phyloP scores from a whole-genome alignment of 1,140 invertebrate genomes.

The Orussus abietinus region DNA sequence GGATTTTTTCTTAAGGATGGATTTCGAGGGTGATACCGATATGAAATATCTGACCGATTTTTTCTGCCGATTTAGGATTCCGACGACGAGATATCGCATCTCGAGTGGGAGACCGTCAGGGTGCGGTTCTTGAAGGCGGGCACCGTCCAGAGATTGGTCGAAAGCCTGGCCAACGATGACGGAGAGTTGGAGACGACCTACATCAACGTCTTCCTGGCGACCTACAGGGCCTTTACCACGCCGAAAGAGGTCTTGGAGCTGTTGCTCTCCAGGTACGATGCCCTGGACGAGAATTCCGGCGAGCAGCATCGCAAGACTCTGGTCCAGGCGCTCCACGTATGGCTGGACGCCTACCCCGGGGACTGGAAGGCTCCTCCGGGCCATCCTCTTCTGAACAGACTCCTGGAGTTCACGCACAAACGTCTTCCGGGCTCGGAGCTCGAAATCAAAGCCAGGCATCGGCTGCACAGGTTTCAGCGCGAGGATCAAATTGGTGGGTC shows the following conservation, averaged over 20 bases:
- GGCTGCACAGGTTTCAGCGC: constrained; percentile 58
- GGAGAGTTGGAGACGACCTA: constrained; percentile 96
- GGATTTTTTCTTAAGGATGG: too few relatives aligned
- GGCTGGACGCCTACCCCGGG: constrained; percentile 95
- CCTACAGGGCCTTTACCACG: constrained; percentile 84
- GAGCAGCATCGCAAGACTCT: constrained; percentile 80
- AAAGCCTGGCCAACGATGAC: constrained; percentile 86
- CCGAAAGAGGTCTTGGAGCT: constrained; percentile 78
- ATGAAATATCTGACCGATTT: too few relatives aligned
- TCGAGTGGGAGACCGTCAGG: constrained; percentile 99
- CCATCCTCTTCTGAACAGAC: constrained; percentile 73
- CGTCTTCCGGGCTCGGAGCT: constrained; percentile 76
- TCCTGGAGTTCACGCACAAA: constrained; percentile 80
- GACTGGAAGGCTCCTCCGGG: constrained; percentile 90
- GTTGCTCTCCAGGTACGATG: constrained; percentile 74
- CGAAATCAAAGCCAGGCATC: constrained; percentile 71
- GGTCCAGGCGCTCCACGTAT: constrained; percentile 85
- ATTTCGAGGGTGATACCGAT: too few relatives aligned
- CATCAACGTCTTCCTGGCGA: constrained; percentile 95
- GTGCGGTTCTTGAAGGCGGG: constrained; percentile 94
- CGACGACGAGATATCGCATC: constrained; percentile 86
- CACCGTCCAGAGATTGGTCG: constrained; percentile 88
- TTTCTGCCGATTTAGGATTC: constrained; percentile 73
- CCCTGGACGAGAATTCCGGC: constrained; percentile 56
- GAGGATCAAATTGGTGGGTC: constrained; percentile 53